Percentiles rank a stretch among this genome's conserved stretches.
Conservation (phyloP, 2,888 invertebrate genomes). For the Agrilus biguttatus region DNA sequence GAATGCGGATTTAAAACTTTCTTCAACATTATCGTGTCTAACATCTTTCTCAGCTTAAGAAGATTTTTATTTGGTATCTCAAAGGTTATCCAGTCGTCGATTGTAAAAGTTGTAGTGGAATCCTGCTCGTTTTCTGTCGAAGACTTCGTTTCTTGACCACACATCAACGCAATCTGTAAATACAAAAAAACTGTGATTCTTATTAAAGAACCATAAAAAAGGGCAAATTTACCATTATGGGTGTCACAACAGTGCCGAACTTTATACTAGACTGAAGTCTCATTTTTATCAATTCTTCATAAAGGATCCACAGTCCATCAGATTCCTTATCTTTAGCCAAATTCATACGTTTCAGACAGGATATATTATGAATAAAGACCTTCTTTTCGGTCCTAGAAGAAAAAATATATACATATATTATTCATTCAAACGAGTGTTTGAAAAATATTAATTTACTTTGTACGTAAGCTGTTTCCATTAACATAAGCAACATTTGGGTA, state of each 20-base stretch:
- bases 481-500: slow-evolving; percentile 79
- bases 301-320: slow-evolving; percentile 74
- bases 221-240: slow-evolving; percentile 48
- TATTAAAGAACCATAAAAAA: neutral
- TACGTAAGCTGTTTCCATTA: slow-evolving; percentile 42
- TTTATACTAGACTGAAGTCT: slow-evolving; percentile 57
- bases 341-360: slow-evolving; percentile 36
- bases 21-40: slow-evolving; percentile 19
- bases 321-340: slow-evolving; percentile 22
- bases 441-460: slow-evolving; percentile 23
- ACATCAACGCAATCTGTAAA: slow-evolving; percentile 18
- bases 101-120: slow-evolving; percentile 2
- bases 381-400: slow-evolving; percentile 41
- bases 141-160: slow-evolving; percentile 17
- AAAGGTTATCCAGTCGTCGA: slow-evolving; percentile 24
- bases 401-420: neutral
- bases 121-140: slow-evolving; percentile 12
- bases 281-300: slow-evolving; percentile 68
- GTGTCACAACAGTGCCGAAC: slow-evolving; percentile 68
- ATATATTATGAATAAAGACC: slow-evolving; percentile 46
- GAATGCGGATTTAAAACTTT: slow-evolving; percentile 45
- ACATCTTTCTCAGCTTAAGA: slow-evolving; percentile 13
- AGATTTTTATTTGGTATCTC: slow-evolving; percentile 13
- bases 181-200: slow-evolving; percentile 1
- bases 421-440: neutral